Evolutionary conservation across 2,113 vertebrate species (phyloP), one percentile per base, ranked within the genome.

Genomic region (Fregata magnificens): DNA sequence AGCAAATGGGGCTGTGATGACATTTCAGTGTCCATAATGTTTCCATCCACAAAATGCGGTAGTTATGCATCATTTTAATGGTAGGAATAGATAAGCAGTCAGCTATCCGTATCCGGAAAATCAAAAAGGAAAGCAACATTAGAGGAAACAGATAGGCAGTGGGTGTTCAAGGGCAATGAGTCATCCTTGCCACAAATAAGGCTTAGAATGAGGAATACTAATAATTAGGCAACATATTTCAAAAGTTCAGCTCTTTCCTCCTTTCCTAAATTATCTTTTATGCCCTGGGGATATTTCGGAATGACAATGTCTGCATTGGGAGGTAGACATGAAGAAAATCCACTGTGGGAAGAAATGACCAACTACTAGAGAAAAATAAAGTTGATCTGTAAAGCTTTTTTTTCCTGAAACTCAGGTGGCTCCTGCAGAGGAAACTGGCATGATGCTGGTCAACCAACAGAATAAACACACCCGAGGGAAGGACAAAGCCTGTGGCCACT

Each of bases 131-230:
- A 93, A 92, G 93, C 66, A 82, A 63, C 85, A 72, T 95, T 94
- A 91, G 71, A 92, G 80, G 91, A 95, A 97, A 94, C 87, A 71
- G 92, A 89, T 89, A 96, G 95, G 69, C 94, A 67, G 89, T 94
- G 91, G 93, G 93, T 93, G 84, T 95, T 95, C 72, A 95, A 95
- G 95, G 95, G 89, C 91, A 88, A 47, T 95, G 94, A 97, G 90
- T 95, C 96, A 95, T 90, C 49, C 31, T 67, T 90, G 58, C 69
- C 53, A 89, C 85, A 89, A 96, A 95, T 80, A 94, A 78, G 63
- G 61, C 49, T 95, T 59, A 65, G 77, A 90, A 93, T 85, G 73
- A 92, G 52, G 59, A 93, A 95, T 71, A 86, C 52, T 95, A 92
- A 93, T 94, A 90, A 96, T 93, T 88, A 94, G 78, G 86, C 38